Base-by-base conservation (phyloP, 2,113 vertebrate genomes). In the Eclectus roratus region DNA sequence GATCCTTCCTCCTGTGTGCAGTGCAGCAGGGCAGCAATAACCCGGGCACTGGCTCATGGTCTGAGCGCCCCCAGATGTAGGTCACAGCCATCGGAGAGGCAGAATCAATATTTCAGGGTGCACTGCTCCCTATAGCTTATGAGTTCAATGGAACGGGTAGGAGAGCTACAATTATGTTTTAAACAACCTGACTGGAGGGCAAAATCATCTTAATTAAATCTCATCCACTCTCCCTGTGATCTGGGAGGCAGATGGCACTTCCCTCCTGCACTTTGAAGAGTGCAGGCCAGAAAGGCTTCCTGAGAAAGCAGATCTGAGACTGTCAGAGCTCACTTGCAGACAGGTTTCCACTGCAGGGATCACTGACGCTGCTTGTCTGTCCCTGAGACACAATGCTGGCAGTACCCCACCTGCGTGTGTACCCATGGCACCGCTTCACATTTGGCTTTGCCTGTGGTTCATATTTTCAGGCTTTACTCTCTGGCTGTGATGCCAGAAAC, bases 191-290 rank as follows among this genome's bases (percentile, higher is more conserved):
- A 47, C 95, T 85, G 80, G 94, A 97, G 80, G 91, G 83, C 85
- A 94, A 89, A 92, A 61, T 72, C 80, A 73, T 91, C 66, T 91
- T 93, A 85, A 97, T 94, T 94, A 94, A 95, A 93, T 89, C 80
- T 93, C 65, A 43, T 89, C 71, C 39, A 3, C 29, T 90, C 58
- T 93, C 89, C 66, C 41, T 94, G 65, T 95, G 77, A 94, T 96
- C 88, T 91, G 81, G 61, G 86, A 95, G 78, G 65, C 94, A 92
- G 85, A 74, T 87, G 91, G 46, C 86, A 78, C 52, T 89, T 92
- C 72, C 61, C 41, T 90, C 47, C 69, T 53, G 72, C 47, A 29
- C 92, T 96, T 92, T 72, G 85, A 94, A 86, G 94, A 92, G 60
- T 35, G 47, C 70, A 41, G 13, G 39, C 47, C 13, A 17, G 77